Base-by-base conservation (phyloP, 2,888 invertebrate species). In the Parasteatoda lunata region DNA sequence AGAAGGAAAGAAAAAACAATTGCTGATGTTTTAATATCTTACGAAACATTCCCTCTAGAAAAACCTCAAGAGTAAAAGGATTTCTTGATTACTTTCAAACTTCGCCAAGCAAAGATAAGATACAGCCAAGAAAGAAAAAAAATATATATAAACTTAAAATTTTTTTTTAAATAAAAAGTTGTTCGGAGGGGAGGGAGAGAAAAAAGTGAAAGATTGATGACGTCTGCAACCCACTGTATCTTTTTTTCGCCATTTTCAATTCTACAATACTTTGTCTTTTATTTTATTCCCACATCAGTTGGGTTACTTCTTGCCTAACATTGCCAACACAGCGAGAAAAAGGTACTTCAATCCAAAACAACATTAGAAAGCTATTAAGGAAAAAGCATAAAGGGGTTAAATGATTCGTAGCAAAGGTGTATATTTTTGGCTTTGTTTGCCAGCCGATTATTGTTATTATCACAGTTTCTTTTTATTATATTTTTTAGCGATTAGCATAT, bases 311-410 rank as follows among this genome's bases (percentile, higher is more conserved):
- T 59, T 59, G 9, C 54, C 9, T 9, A 13, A 9, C 11, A 54
- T 54, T 13, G 54, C 59, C 59, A 52, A 51, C 5, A 4, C 76
- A 70, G 64, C n/a, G 66, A 45, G 30, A 49, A 30, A 72, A 69
- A 66, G 84, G 64, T 73, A 72, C 77, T 78, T 71, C 47, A 49
- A 69, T 59, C 73, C 54, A 83, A 71, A 59, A 78, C 69, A 84
- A 84, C 84, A 84, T 84, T 78, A 78, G 84, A 78, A 78, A 84
- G 84, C 84, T 84, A 84, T 84, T 84, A 84, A 84, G 71, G 71
- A 66, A 49, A 59, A 4, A 68, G 73, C 52, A 68, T 13, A 84
- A 72, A 83, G 75, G 84, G 70, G 84, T 78, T 84, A 84, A 84
- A 84, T 84, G 84, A 73, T 78, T 66, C 78, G 84, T 72, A 84